Evolutionary conservation across 2,888 invertebrate genomes (phyloP), one percentile per base, ranked within the genome.

Genomic region (Drosophila anomalata): DNA sequence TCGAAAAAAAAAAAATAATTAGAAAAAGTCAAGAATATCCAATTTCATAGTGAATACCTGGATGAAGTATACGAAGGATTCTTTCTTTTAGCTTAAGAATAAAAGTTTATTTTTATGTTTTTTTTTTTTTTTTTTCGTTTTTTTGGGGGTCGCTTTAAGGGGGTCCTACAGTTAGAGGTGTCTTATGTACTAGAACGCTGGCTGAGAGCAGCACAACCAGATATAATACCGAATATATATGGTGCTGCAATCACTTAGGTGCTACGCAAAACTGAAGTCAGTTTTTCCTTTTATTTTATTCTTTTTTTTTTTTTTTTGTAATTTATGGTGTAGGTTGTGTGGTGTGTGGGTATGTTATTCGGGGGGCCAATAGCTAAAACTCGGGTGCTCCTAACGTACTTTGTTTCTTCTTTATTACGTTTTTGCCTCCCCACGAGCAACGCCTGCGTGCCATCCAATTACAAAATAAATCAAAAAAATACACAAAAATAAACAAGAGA

Each of bases 211-310:
- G 60, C 61, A 61, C 29, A 61, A 47, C 29, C 47, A 61, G 47
- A 41, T 61, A 61, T 47, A 61, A 61, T 61, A 61, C 47, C 29
- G 36, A 36, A 61, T 61, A 29, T 61, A 61, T 61, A 22, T 33
- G 36, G 47, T 39, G 62, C 46, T 61, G 61, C 61, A 9, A 8
- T 56, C 56, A 20, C 60, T 61, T 47, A 61, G 9, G 14, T 47
- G 39, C 61, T 47, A 60, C 2, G 5, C 33, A 61, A 61, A 61
- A 36, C 26, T 20, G 31, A 29, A 7, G 20, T 44, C 8, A 24
- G 47, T 12, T n/a, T 29, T 3, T 29, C 29, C 1, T 26, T 6
- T 26, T 26, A 7, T 7, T 1, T 26, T 26, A 1, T 26, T 7
- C 9, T 29, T 29, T 3, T 29, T 8, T 29, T 29, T 7, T 7